Evolutionary conservation across 2,888 invertebrate genomes (phyloP), one percentile per base, ranked within the genome.

Genomic region (Pterobdella sp.): DNA sequence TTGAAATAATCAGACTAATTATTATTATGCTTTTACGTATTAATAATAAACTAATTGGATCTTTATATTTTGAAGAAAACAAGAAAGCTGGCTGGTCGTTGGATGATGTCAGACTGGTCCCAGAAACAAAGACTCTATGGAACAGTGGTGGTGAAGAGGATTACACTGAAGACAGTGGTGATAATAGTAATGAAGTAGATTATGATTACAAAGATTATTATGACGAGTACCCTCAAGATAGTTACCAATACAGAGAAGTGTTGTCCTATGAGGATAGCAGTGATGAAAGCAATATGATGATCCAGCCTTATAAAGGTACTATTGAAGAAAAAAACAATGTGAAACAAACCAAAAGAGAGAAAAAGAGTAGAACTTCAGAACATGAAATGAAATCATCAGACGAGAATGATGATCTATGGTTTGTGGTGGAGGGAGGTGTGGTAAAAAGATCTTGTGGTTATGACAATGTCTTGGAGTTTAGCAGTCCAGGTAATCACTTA

Each of bases 401-500:
- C 7, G 49, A 22, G 22, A 42, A 42, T 42, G 49, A 42, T 42
- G 7, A 7, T 22, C 4, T 56, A 26, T 56, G 60, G 60, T 56
- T 56, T 3, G 60, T 26, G 18, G 60, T 7, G 60, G 26, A 56
- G n/a, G 60, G 60, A n/a, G 60, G 14, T 26, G 60, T 14, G n/a
- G 60, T 56, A 26, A 56, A 56, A 22, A 56, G 14, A 4, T 4
- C 60, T 56, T 56, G 60, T 56, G 60, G 60, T 26, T n/a, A 56
- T 56, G 60, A 7, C 7, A 22, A 56, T 26, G 60, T 56, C 10
- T 3, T 56, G 7, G 60, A 14, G 60, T 56, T 56, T 56, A 80
- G 80, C n/a, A 76, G 77, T 73, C 81, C 81, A 78, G 81, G 82
- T 81, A 75, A 37, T 76, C 68, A 37, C 22, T 37, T 18, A 29